phyloP scores from a whole-genome alignment of 2,888 invertebrate species.

The Meandrusa payeni region DNA sequence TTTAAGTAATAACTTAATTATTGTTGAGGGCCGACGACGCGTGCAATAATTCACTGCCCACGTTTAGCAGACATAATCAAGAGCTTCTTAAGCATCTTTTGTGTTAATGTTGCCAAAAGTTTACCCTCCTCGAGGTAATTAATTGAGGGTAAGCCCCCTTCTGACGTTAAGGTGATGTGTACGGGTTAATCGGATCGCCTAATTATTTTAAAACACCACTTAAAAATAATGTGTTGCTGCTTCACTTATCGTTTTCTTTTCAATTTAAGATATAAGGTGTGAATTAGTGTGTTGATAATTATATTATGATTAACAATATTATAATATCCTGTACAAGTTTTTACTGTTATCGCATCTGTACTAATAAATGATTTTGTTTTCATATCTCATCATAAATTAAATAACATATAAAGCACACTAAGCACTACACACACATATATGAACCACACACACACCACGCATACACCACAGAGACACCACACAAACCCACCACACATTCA shows the following conservation, averaged over 20 bases:
- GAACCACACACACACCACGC: no score
- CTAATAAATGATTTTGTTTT: no score
- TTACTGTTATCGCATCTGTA: no score
- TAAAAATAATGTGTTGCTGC: constrained; percentile 40
- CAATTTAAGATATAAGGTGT: constrained; percentile 24
- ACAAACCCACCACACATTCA: no score
- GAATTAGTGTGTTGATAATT: constrained; percentile 8
- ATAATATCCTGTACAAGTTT: no score
- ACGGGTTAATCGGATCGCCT: constrained; percentile 58
- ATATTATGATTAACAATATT: no score
- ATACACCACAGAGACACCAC: no score
- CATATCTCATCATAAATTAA: no score
- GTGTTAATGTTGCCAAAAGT: constrained; percentile 69
- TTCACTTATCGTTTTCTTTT: constrained; percentile 39
- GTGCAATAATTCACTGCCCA: constrained; percentile 52
- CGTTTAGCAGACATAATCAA: constrained; percentile 53
- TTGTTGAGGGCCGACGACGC: constrained; percentile 43
- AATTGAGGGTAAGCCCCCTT: constrained; percentile 58
- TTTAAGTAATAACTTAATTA: constrained; percentile 60
- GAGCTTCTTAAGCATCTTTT: constrained; percentile 70
- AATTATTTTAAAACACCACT: constrained; percentile 65
- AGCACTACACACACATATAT: no score
- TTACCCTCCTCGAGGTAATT: constrained; percentile 52
- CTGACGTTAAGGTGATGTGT: constrained; percentile 70
- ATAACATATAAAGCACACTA: no score